Conservation (phyloP, 2,888 invertebrate genomes). For the Euphydryas editha region DNA sequence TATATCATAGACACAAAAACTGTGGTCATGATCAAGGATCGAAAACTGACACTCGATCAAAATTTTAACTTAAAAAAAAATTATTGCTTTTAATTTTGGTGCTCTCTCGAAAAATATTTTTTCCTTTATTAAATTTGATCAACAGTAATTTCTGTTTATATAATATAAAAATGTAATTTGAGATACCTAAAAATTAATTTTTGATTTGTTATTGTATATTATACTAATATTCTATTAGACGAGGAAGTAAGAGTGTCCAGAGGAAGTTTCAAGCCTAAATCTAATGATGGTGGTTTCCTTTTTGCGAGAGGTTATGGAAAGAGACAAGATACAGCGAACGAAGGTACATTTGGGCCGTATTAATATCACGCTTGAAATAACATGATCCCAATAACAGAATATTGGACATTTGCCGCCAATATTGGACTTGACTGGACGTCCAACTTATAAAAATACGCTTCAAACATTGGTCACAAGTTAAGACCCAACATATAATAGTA, state of each 20-base stretch:
- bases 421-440: constrained; percentile 9
- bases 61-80: background rate
- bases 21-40: background rate
- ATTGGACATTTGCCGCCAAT: constrained; percentile 13
- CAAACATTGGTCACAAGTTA: constrained; percentile 14
- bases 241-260: constrained; percentile 65
- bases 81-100: background rate
- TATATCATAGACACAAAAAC: constrained; percentile 4
- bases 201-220: background rate
- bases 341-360: constrained; percentile 26
- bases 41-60: constrained; percentile 7
- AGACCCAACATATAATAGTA: constrained; percentile 20
- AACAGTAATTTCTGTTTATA: background rate
- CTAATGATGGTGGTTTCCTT: constrained; percentile 54
- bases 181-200: background rate
- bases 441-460: constrained; percentile 3
- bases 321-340: constrained; percentile 40
- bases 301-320: constrained; percentile 69
- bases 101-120: background rate
- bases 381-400: constrained; percentile 17
- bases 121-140: background rate
- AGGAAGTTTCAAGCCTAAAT: constrained; percentile 63
- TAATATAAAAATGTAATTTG: background rate
- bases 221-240: constrained; percentile 16
- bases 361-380: constrained; percentile 20